Evolutionary conservation across 2,113 vertebrate species (phyloP), one percentile per base, ranked within the genome.

Genomic region (Candoia aspera): DNA sequence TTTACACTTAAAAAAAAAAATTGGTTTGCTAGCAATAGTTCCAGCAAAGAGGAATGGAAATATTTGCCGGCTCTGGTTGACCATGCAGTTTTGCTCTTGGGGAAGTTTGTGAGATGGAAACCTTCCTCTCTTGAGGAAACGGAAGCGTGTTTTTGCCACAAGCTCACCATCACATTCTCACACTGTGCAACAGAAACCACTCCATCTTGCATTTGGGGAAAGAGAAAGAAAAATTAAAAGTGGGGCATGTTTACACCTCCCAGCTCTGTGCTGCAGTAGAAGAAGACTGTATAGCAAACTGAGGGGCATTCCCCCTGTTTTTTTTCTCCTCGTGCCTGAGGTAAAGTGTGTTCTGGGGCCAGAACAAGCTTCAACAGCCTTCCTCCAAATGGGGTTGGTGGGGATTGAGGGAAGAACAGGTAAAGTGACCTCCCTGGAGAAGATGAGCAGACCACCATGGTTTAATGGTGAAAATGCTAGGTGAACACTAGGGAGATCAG

Each of bases 51-150:
- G 26, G 24, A 84, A 29, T 60, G 11, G 57, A 88, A 89, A 84
- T 2, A 1, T 29, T 53, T 21, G 24, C 6, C 17, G 6, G 29
- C 21, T 6, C 2, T 53, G 0, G 0, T 8, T 73, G 49, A 10
- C 55, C 0, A 15, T 60, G 3, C 15, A 8, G 46, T 33, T 84
- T 60, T 21, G 26, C 26, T 53, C 73, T 1, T 4, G 29, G 68
- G 53, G 29, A 92, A 88, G 21, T 60, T 6, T 4, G 19, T 8
- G 6, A 17, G 54, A 4, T 15, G 8, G 42, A 62, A 84, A 53
- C 2, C 49, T 92, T 92, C 87, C 68, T 60, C 87, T 92, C 89
- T 92, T 55, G 11, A 89, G 91, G 87, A 89, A 92, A 84, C 29
- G 21, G 83, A 92, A 92, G 55, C 29, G 1, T 33, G 1, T 2